Evolutionary conservation across 2,888 invertebrate genomes (phyloP), one percentile per base, ranked within the genome.

Genomic region (Ecliptopera silaceata): DNA sequence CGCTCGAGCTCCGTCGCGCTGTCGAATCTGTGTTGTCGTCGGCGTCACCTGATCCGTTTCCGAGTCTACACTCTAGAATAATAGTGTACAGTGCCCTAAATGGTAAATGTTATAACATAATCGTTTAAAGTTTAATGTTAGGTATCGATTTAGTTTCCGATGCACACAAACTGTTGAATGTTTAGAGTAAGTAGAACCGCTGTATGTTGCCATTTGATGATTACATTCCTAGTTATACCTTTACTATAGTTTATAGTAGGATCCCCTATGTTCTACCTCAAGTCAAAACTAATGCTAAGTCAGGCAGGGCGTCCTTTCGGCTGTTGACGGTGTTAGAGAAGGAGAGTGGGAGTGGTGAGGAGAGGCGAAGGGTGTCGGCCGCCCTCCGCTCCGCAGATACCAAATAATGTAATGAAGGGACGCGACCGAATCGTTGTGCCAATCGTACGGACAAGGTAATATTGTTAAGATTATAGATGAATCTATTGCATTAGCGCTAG

Each of bases 231-330:
- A 88, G 88, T 78, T 86, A 79, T 85, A 84, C 80, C 84, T 82
- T 83, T 79, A 76, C 53, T 80, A 80, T 84, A 86, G 82, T 79
- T 82, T 85, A 84, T 86, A 83, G 86, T 85, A 75, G 78, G 79
- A 83, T 77, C 78, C 87, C 50, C 85, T 88, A 80, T 82, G 86
- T 89, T 89, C 90, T 90, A 90, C 90, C 90, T 90, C 90, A 90
- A 84, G 82, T 86, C 82, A 83, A 82, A 80, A 73, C 77, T 84
- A 79, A 84, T 84, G 78, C 85, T 88, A 86, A 87, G 88, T 88
- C 85, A 84, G 76, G 77, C 84, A 49, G 74, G 77, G 82, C 84
- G 80, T 79, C 80, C 83, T 69, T 58, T 56, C 46, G 36, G 38
- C 56, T 44, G 60, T 54, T 52, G 15, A 15, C 55, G 61, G 55